These are phyloP conservation scores for Marmota monax DNA, from an alignment of 2,113 vertebrate genomes.

Conservation along the genomic window DNA sequence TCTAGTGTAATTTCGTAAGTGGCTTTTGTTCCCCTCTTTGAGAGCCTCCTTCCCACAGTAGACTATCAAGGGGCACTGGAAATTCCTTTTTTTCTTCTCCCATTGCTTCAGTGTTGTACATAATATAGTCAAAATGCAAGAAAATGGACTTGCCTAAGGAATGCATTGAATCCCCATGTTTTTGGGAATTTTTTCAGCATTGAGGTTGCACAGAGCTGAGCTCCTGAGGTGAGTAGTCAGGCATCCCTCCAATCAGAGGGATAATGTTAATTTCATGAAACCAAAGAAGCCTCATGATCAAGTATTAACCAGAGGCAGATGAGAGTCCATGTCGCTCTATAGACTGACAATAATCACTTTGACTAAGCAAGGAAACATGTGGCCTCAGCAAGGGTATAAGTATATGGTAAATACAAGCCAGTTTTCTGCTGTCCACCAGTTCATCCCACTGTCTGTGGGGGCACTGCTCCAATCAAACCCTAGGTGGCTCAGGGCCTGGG, in stretches of 20 bases:
- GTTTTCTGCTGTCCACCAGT: too few relatives aligned
- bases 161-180: too few relatives aligned
- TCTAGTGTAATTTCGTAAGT: background rate
- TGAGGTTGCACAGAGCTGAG: background rate
- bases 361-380: too few relatives aligned
- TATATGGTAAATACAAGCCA: too few relatives aligned
- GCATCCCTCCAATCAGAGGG: background rate
- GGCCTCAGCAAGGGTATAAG: too few relatives aligned
- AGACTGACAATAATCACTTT: background rate
- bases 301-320: background rate
- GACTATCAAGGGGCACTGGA: too few relatives aligned
- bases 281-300: background rate
- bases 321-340: background rate
- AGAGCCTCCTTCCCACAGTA: background rate
- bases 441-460: too few relatives aligned
- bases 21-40: background rate
- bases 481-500: too few relatives aligned
- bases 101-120: background rate
- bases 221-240: background rate
- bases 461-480: too few relatives aligned
- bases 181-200: background rate
- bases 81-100: background rate
- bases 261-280: background rate
- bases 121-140: too few relatives aligned
- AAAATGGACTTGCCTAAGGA: background rate